These are phyloP conservation scores for Babyrousa celebensis DNA, from an alignment of 2,797 vertebrate species.

Conservation along the genomic window DNA sequence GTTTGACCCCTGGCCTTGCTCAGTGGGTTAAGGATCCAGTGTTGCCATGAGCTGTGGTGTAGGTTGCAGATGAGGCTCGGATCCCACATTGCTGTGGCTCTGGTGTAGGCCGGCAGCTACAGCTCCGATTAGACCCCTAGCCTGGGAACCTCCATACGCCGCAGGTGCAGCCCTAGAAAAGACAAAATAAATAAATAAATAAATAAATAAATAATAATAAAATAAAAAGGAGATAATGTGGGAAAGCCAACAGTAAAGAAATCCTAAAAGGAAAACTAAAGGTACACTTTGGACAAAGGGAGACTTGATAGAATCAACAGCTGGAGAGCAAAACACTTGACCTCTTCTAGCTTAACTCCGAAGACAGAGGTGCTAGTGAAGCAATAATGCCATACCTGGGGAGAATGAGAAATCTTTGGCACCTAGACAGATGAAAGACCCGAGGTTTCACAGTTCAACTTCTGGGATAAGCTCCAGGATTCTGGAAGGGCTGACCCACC, in stretches of 20 bases:
- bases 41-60: too few relatives aligned
- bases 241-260: not conserved
- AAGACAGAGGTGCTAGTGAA: not conserved
- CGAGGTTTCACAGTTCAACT: not conserved
- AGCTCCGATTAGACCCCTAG: too few relatives aligned
- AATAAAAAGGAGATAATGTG: not conserved
- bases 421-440: not conserved
- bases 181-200: accelerated
- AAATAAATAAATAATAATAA: not conserved
- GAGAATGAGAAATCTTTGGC: not conserved
- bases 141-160: too few relatives aligned
- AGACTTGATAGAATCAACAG: not conserved
- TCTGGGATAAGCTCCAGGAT: not conserved
- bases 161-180: not conserved
- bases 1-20: too few relatives aligned
- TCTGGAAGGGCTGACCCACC: not conserved
- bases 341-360: not conserved
- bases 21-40: too few relatives aligned
- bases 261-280: not conserved
- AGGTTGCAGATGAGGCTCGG: too few relatives aligned
- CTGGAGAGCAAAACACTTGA: not conserved
- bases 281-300: not conserved
- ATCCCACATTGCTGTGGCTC: too few relatives aligned
- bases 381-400: not conserved
- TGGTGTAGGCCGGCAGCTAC: too few relatives aligned